A percentile compares a stretch with the other conserved stretches of the same genome.
Conservation (phyloP, 1,140 invertebrate genomes). For the Dufourea novaeangliae region DNA sequence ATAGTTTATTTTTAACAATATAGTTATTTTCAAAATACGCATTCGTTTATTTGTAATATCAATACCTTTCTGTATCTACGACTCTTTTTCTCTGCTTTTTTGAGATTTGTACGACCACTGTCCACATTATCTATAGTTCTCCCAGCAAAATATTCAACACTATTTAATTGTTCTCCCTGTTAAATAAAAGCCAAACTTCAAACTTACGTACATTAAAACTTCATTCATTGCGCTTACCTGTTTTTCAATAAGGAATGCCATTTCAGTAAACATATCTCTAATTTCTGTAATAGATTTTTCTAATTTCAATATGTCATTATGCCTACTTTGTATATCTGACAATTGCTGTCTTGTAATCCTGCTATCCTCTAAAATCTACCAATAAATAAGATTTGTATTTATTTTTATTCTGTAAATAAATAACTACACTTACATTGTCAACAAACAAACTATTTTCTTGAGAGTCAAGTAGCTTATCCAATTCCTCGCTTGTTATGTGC, state of each 20-base stretch:
- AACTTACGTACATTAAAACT: not conserved
- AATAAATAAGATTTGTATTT: constrained; percentile 40
- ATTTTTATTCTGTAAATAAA: constrained; percentile 21
- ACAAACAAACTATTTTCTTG: constrained; percentile 83
- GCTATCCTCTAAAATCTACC: constrained; percentile 91
- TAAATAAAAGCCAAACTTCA: constrained; percentile 60
- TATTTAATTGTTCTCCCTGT: constrained; percentile 87
- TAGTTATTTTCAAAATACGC: constrained; percentile 35
- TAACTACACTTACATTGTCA: constrained; percentile 83
- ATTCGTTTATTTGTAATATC: constrained; percentile 9
- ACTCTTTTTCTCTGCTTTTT: constrained; percentile 86
- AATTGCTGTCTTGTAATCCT: constrained; percentile 90
- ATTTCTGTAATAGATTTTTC: constrained; percentile 91
- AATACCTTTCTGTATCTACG: constrained; percentile 86
- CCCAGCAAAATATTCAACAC: constrained; percentile 87
- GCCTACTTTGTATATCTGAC: constrained; percentile 91
- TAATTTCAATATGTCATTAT: constrained; percentile 91
- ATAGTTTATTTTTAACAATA: constrained; percentile 38
- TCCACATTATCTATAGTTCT: constrained; percentile 85
- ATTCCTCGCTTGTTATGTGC: constrained; percentile 82
- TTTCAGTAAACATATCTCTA: constrained; percentile 91
- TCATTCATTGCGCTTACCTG: constrained; percentile 82
- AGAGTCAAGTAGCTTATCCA: constrained; percentile 81
- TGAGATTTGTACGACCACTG: constrained; percentile 85
- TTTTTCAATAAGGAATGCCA: constrained; percentile 88